These are phyloP conservation scores for Andrena marginata DNA, from an alignment of 2,888 invertebrate genomes.

Conservation along the genomic window DNA sequence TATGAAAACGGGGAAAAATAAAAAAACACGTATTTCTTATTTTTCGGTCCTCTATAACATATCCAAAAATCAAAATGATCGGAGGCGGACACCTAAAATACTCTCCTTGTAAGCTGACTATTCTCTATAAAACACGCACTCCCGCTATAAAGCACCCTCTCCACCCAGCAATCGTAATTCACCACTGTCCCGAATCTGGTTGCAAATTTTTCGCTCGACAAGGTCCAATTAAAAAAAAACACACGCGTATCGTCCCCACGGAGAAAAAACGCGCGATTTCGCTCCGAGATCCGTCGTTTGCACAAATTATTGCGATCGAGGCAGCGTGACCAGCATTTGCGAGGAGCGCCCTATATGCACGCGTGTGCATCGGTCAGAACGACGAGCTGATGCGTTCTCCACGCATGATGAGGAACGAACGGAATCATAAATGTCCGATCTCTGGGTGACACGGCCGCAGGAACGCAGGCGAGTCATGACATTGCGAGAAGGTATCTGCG, in stretches of 20 bases:
- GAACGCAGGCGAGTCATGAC: slow-evolving; percentile 53
- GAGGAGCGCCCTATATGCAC: not conserved
- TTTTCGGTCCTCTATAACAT: no score
- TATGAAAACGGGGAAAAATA: no score
- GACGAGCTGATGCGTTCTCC: slow-evolving; percentile 37
- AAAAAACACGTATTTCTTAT: no score
- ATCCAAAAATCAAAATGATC: no score
- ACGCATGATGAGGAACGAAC: slow-evolving; percentile 65
- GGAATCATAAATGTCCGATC: slow-evolving; percentile 68
- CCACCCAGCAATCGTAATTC: not conserved
- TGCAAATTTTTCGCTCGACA: slow-evolving; percentile 26
- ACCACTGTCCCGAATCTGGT: not conserved
- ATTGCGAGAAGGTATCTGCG: slow-evolving; percentile 61
- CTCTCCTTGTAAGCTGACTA: no score
- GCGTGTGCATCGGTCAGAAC: slow-evolving; percentile 28
- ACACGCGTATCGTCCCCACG: not conserved
- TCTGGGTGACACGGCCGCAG: slow-evolving; percentile 54
- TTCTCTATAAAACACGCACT: not conserved
- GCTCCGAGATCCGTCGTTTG: slow-evolving; percentile 4
- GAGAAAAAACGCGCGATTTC: slow-evolving; percentile 8
- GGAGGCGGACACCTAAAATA: no score
- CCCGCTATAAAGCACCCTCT: no score
- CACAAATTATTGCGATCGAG: slow-evolving; percentile 34
- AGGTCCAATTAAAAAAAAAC: slow-evolving; percentile 44
- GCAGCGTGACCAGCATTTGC: slow-evolving; percentile 32